These are phyloP conservation scores for Melitaea cinxia DNA, from an alignment of 1,140 invertebrate genomes.

Conservation along the genomic window DNA sequence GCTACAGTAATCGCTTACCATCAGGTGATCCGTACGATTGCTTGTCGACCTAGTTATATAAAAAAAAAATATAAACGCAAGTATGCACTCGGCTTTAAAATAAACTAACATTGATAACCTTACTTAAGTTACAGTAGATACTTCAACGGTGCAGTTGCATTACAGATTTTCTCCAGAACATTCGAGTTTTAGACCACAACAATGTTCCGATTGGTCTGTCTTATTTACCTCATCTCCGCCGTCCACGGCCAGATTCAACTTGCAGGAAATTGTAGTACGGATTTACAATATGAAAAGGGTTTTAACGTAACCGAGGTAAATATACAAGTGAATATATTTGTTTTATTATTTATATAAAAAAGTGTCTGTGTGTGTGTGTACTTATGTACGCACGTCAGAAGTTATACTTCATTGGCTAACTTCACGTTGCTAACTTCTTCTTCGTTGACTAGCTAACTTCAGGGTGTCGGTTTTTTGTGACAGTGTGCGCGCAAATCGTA, in stretches of 20 bases:
- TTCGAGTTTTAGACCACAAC: background rate
- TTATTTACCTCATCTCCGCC: background rate
- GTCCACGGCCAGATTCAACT: constrained; percentile 1
- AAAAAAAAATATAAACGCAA: too few relatives aligned
- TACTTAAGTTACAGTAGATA: background rate
- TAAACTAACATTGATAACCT: background rate
- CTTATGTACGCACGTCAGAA: too few relatives aligned
- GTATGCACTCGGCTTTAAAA: background rate
- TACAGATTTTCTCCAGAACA: background rate
- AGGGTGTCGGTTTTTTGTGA: too few relatives aligned
- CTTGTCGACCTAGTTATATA: too few relatives aligned
- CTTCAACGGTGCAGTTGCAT: background rate
- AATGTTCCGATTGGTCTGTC: background rate
- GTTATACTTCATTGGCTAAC: too few relatives aligned
- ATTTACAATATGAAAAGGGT: background rate
- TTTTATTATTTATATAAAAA: too few relatives aligned
- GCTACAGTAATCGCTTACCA: too few relatives aligned
- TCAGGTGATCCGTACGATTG: too few relatives aligned
- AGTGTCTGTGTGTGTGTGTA: too few relatives aligned
- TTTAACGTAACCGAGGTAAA: background rate
- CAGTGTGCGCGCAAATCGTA: too few relatives aligned
- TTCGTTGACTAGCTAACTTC: too few relatives aligned
- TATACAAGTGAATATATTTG: background rate
- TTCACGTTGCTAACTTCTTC: too few relatives aligned
- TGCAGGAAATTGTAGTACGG: background rate